Evolutionary conservation across 2,113 vertebrate genomes (phyloP).

Genomic region (Alouatta palliata): DNA sequence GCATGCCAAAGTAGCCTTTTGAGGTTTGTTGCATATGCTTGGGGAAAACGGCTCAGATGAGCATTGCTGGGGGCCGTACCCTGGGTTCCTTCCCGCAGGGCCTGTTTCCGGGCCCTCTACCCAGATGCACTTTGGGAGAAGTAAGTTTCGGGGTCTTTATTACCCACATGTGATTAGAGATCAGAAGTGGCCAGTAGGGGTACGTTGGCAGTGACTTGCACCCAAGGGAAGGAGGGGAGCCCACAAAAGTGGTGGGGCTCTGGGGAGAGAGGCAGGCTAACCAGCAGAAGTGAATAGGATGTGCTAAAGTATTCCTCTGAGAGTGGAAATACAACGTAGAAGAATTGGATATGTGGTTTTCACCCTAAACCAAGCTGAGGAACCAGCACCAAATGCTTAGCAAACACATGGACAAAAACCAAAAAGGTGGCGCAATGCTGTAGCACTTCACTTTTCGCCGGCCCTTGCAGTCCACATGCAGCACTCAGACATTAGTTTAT

Average conservation of each 20-base stretch:
- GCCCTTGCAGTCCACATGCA: not conserved
- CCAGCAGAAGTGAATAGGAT: not conserved
- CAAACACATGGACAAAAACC: not conserved
- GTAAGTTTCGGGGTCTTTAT: not conserved
- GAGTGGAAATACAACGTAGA: not conserved
- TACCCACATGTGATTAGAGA: not conserved
- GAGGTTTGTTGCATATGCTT: not conserved
- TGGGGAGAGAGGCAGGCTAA: not conserved
- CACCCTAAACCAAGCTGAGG: not conserved
- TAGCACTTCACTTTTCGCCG: not conserved
- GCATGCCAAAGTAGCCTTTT: not conserved
- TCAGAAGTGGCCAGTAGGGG: not conserved
- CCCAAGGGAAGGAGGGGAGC: too few relatives aligned
- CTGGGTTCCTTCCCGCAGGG: not conserved
- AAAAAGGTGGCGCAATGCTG: not conserved
- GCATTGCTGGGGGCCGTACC: not conserved
- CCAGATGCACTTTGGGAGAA: not conserved
- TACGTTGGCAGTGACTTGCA: accelerated
- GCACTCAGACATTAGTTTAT: not conserved
- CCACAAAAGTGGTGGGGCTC: not conserved
- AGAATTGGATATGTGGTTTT: not conserved
- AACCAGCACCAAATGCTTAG: not conserved
- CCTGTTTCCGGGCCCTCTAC: not conserved
- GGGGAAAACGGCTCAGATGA: accelerated
- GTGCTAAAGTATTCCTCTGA: not conserved